Conservation (phyloP, 2,888 invertebrate species). For the Malthinus flaveolus region DNA sequence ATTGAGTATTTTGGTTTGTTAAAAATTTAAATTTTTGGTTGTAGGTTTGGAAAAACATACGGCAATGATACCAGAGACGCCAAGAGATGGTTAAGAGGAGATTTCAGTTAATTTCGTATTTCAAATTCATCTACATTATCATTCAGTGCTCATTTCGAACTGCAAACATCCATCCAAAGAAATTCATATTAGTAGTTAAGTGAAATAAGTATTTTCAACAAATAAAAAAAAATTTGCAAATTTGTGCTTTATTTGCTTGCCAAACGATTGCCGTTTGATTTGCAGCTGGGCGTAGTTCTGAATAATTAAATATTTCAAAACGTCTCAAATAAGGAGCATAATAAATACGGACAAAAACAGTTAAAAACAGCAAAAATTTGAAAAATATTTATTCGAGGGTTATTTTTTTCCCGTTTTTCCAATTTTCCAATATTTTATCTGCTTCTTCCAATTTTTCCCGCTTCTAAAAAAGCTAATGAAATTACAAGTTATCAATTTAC, state of each 20-base stretch:
- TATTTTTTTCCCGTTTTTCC: conserved; percentile 49
- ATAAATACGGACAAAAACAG: not conserved
- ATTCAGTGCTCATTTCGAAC: not conserved
- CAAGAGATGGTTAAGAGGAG: conserved; percentile 71
- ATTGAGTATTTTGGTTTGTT: too few relatives aligned
- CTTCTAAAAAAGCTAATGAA: conserved; percentile 60
- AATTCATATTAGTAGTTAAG: too few relatives aligned
- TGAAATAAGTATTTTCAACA: too few relatives aligned
- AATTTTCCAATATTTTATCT: conserved; percentile 65
- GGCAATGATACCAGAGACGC: conserved; percentile 75
- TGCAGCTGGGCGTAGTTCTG: too few relatives aligned
- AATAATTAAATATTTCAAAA: too few relatives aligned
- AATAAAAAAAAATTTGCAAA: too few relatives aligned
- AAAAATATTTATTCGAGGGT: not conserved
- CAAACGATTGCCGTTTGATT: too few relatives aligned
- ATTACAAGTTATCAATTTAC: not conserved
- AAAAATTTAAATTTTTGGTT: conserved; percentile 31
- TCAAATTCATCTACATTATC: not conserved
- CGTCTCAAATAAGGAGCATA: too few relatives aligned
- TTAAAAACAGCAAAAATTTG: not conserved
- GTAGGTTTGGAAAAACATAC: conserved; percentile 74
- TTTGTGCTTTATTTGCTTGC: too few relatives aligned
- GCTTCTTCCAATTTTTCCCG: conserved; percentile 72
- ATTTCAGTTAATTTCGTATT: conserved; percentile 53
- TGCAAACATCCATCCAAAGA: too few relatives aligned